These are phyloP conservation scores for Caenorhabditis uteleia DNA, from an alignment of 2,888 invertebrate genomes.

Conservation along the genomic window DNA sequence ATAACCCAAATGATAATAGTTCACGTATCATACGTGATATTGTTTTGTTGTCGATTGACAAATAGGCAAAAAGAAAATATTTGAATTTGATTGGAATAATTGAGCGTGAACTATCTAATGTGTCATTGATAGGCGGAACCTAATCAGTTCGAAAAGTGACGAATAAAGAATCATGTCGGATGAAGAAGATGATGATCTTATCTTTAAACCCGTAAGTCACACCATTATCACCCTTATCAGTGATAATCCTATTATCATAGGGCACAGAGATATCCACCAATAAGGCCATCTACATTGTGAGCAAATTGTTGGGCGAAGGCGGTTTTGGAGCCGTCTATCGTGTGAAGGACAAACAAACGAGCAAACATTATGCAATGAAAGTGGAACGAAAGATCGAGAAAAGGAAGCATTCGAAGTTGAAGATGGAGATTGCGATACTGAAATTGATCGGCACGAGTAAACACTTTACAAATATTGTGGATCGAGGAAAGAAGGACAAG, in stretches of 20 bases:
- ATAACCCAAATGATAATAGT: no score
- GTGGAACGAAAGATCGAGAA: conserved; percentile 58
- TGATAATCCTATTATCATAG: conserved; percentile 6
- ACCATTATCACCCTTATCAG: no score
- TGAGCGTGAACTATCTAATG: no score
- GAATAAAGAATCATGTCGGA: conserved; percentile 1
- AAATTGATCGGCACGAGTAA: conserved; percentile 49
- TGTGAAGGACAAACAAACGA: conserved; percentile 36
- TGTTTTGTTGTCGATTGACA: no score
- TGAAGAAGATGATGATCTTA: conserved; percentile 12
- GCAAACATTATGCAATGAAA: conserved; percentile 56
- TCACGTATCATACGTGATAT: no score
- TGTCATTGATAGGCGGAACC: no score
- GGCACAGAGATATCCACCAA: conserved; percentile 14
- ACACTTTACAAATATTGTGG: conserved; percentile 59
- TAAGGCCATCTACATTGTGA: conserved; percentile 47
- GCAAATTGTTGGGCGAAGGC: conserved; percentile 56
- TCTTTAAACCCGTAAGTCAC: conserved; percentile 5
- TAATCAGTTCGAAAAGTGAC: not conserved
- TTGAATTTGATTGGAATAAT: no score
- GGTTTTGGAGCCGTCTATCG: conserved; percentile 58
- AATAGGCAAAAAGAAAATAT: no score
- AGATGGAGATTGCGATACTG: conserved; percentile 64
- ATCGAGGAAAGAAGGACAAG: conserved; percentile 55
- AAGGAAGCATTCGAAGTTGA: conserved; percentile 56